A percentile compares a stretch with the other conserved stretches of the same genome.
Evolutionary conservation across 23 tunicate species (phyloP).

Genomic region (Trididemnum miniatum): DNA sequence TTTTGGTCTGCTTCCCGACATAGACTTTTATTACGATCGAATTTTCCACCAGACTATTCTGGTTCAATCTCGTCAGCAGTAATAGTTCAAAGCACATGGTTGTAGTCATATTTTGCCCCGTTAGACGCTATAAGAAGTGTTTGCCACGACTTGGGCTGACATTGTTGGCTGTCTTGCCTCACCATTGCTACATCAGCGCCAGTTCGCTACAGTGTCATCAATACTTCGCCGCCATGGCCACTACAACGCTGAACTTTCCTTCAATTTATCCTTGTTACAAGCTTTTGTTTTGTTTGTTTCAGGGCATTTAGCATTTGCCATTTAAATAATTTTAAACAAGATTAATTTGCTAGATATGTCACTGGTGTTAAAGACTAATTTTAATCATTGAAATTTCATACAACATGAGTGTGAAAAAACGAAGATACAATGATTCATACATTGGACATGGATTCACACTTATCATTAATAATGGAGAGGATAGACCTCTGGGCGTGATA

Average conservation of each 20-base stretch:
- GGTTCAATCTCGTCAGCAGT: too few relatives aligned
- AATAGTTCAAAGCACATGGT: too few relatives aligned
- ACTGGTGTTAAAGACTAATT: constrained; percentile 14
- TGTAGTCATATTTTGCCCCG: too few relatives aligned
- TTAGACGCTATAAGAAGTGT: too few relatives aligned
- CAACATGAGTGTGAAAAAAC: constrained; percentile 34
- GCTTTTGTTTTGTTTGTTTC: constrained; percentile 15
- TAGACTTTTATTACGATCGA: too few relatives aligned
- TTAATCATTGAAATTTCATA: constrained; percentile 8
- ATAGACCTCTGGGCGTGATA: constrained; percentile 24
- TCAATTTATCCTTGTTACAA: constrained; percentile 10
- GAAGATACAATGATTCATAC: constrained; percentile 20
- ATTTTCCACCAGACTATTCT: too few relatives aligned
- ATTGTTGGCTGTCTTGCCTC: background rate
- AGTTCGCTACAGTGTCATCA: too few relatives aligned
- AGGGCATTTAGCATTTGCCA: constrained; percentile 14
- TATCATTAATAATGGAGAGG: constrained; percentile 27
- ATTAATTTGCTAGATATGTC: constrained; percentile 14
- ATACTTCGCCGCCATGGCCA: too few relatives aligned
- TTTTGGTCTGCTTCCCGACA: too few relatives aligned
- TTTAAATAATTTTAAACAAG: constrained; percentile 12
- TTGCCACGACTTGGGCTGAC: too few relatives aligned
- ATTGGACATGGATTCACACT: constrained; percentile 23
- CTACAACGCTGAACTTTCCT: too few relatives aligned
- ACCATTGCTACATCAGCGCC: constrained; percentile 6